A percentile compares a stretch with the other conserved stretches of the same genome.
These are phyloP conservation scores for Stenoptilia bipunctidactyla DNA, from an alignment of 2,888 invertebrate genomes.

Conservation along the genomic window DNA sequence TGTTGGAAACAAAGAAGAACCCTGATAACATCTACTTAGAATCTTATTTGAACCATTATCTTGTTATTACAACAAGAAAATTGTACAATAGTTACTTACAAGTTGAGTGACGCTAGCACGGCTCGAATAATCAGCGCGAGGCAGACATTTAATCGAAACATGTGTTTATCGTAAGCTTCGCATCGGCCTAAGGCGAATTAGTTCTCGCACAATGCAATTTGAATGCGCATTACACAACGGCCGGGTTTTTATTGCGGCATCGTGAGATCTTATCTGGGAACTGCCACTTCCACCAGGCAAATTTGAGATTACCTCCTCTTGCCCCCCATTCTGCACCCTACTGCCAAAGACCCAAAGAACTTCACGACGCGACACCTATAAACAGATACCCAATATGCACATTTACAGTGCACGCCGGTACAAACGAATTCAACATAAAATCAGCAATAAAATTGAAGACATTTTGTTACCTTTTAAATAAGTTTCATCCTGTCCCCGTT, in stretches of 20 bases:
- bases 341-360: slow-evolving; percentile 17
- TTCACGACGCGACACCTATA: neutral
- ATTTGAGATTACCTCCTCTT: slow-evolving; percentile 53
- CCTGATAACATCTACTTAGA: slow-evolving; percentile 3
- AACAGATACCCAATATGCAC: slow-evolving; percentile 37
- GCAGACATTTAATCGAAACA: slow-evolving; percentile 58
- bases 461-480: slow-evolving; percentile 71
- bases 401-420: slow-evolving; percentile 37
- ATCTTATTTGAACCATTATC: slow-evolving; percentile 3
- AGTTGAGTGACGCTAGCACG: slow-evolving; percentile 24
- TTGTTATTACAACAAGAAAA: slow-evolving; percentile 11
- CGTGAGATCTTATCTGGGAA: slow-evolving; percentile 69
- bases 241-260: slow-evolving; percentile 70
- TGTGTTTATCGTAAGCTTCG: slow-evolving; percentile 68
- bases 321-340: slow-evolving; percentile 40
- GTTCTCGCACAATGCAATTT: slow-evolving; percentile 72
- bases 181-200: slow-evolving; percentile 70
- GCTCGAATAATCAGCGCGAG: slow-evolving; percentile 32
- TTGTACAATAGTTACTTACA: neutral
- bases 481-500: slow-evolving; percentile 40
- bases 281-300: slow-evolving; percentile 71
- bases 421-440: slow-evolving; percentile 69
- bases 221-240: slow-evolving; percentile 71
- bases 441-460: slow-evolving; percentile 71
- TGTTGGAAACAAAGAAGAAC: too few relatives aligned